A percentile compares a stretch with the other conserved stretches of the same genome.
Conservation (phyloP, 2,797 vertebrate species). For the Anas flavirostris region DNA sequence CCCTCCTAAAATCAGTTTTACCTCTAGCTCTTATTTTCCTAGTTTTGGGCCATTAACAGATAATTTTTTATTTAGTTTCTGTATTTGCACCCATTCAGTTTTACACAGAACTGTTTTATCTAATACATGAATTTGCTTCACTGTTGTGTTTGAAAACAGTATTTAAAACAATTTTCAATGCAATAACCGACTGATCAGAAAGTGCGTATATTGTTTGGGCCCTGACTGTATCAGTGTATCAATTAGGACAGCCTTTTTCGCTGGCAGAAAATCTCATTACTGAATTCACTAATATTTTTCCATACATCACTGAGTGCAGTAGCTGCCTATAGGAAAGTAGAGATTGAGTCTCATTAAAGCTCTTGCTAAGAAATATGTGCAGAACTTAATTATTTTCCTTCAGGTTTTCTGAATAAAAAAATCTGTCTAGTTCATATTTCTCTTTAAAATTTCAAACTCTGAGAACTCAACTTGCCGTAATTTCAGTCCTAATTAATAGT, state of each 20-base stretch:
- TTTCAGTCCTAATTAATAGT: conserved; percentile 8
- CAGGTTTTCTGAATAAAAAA: conserved; percentile 23
- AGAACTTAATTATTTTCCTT: conserved; percentile 51
- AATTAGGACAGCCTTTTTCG: conserved; percentile 14
- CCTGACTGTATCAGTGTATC: neutral
- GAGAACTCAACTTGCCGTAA: neutral
- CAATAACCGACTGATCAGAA: conserved; percentile 26
- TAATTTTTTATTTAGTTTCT: neutral
- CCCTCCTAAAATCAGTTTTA: neutral
- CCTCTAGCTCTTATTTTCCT: neutral
- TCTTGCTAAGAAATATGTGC: conserved; percentile 17
- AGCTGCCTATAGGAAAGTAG: neutral
- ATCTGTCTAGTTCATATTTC: neutral
- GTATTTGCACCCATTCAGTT: neutral
- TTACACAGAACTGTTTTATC: neutral
- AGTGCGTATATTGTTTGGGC: neutral
- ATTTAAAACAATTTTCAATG: neutral
- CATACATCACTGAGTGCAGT: conserved; percentile 1
- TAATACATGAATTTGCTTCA: neutral
- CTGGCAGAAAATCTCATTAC: conserved; percentile 35
- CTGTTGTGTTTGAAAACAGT: neutral
- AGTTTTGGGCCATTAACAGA: neutral
- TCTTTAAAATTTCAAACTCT: conserved; percentile 3
- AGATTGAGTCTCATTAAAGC: conserved; percentile 40
- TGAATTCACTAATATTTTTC: conserved; percentile 37